Evolutionary conservation across 2,797 vertebrate species (phyloP).

Genomic region (Cossypha caffra): DNA sequence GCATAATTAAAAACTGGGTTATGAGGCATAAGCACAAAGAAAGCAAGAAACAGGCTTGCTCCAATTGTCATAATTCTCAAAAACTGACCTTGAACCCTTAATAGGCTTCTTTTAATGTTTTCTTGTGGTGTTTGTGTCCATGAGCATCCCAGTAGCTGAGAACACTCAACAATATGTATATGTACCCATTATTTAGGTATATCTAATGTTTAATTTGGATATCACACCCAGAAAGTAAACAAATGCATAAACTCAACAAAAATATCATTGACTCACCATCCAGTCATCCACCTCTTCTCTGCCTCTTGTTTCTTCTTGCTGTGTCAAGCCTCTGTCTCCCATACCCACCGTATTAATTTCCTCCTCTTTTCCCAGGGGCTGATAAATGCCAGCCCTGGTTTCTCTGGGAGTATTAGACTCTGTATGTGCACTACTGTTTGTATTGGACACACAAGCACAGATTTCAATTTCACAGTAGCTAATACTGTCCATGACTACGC

Average conservation of each 20-base stretch:
- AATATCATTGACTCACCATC: constrained; percentile 49
- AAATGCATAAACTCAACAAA: constrained; percentile 40
- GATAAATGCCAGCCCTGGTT: not conserved
- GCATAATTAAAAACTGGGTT: constrained; percentile 29
- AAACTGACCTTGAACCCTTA: constrained; percentile 1
- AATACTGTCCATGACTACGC: not conserved
- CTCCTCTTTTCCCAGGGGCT: constrained; percentile 10
- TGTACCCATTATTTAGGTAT: not conserved
- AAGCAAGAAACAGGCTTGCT: constrained; percentile 8
- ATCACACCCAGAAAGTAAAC: constrained; percentile 64
- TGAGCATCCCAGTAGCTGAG: not conserved
- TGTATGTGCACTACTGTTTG: not conserved
- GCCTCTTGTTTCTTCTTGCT: not conserved
- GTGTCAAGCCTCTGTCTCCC: not conserved
- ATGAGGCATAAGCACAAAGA: constrained; percentile 6
- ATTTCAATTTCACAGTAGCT: constrained; percentile 20
- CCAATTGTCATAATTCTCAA: not conserved
- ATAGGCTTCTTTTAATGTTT: constrained; percentile 4
- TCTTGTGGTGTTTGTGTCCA: constrained; percentile 1
- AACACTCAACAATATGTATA: not conserved
- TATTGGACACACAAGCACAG: not conserved
- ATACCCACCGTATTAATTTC: not conserved
- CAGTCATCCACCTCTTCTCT: constrained; percentile 8
- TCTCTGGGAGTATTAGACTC: not conserved
- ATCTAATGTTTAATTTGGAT: constrained; percentile 45